phyloP scores from a whole-genome alignment of 1,140 invertebrate species.

The Chymomyza costata region DNA sequence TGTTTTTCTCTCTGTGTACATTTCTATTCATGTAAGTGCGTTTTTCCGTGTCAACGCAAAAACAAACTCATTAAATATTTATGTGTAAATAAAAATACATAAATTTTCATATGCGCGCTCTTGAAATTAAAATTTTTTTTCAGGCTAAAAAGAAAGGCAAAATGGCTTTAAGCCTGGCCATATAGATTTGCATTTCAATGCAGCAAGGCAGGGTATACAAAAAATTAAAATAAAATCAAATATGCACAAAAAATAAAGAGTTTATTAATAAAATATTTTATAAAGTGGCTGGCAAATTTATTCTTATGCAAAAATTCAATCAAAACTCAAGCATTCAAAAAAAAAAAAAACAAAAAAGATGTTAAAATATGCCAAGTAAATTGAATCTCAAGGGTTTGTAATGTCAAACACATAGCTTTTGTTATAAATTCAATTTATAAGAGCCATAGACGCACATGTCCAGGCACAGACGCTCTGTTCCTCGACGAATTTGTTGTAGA shows the following conservation, averaged over 20 bases:
- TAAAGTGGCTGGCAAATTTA: conserved; percentile 19
- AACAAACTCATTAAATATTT: too few species aligned
- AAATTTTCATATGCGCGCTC: too few species aligned
- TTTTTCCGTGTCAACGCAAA: too few species aligned
- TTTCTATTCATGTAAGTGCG: too few species aligned
- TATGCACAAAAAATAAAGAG: conserved; percentile 34
- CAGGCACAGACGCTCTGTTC: too few species aligned
- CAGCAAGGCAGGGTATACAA: conserved; percentile 20
- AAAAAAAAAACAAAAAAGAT: conserved; percentile 11
- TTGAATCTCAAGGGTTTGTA: conserved; percentile 44
- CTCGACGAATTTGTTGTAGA: too few species aligned
- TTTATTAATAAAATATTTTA: conserved; percentile 38
- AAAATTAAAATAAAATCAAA: conserved; percentile 32
- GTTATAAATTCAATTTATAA: conserved; percentile 68
- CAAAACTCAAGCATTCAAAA: conserved; percentile 31
- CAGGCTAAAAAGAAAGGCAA: too few species aligned
- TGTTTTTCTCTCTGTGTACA: too few species aligned
- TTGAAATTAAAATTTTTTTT: too few species aligned
- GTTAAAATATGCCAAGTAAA: conserved; percentile 35
- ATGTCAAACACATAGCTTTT: conserved; percentile 46
- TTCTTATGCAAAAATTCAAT: conserved; percentile 34
- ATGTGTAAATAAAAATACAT: too few species aligned
- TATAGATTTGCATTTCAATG: conserved; percentile 41
- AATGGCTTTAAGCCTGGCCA: too few species aligned
- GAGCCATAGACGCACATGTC: conserved; percentile 24